Evolutionary conservation across 2,888 invertebrate species (phyloP).

Genomic region (Torymus texanus): DNA sequence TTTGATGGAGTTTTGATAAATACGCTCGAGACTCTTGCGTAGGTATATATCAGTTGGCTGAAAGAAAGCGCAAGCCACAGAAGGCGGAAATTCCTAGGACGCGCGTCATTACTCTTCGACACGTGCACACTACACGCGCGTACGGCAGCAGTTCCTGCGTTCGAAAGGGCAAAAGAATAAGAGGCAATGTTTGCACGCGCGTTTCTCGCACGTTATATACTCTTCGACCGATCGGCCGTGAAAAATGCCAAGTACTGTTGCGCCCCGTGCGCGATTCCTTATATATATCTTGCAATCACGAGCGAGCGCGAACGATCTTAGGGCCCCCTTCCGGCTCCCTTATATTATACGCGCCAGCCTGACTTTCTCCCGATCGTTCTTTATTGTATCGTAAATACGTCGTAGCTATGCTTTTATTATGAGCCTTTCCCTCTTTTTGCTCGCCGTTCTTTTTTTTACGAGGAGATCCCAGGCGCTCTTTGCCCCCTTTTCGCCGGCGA

Average conservation of each 20-base stretch:
- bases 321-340: slow-evolving; percentile 16
- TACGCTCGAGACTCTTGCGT: too few relatives aligned
- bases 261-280: too few relatives aligned
- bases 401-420: slow-evolving; percentile 33
- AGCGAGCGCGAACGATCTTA: background rate
- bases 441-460: background rate
- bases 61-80: too few relatives aligned
- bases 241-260: slow-evolving; percentile 18
- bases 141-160: too few relatives aligned
- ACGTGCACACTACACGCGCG: background rate
- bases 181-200: slow-evolving; percentile 27
- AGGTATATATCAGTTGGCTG: too few relatives aligned
- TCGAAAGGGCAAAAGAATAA: background rate
- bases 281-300: too few relatives aligned
- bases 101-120: background rate
- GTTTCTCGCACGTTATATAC: background rate
- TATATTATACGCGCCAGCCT: background rate
- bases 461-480: background rate
- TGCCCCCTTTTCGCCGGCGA: background rate
- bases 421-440: slow-evolving; percentile 1
- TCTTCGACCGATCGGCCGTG: slow-evolving; percentile 27
- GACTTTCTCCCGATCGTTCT: slow-evolving; percentile 20
- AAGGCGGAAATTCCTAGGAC: too few relatives aligned
- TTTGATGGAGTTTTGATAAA: too few relatives aligned
- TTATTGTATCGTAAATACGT: slow-evolving; percentile 44